Conservation (phyloP, 1,140 invertebrate genomes). For the Lineus longissimus region DNA sequence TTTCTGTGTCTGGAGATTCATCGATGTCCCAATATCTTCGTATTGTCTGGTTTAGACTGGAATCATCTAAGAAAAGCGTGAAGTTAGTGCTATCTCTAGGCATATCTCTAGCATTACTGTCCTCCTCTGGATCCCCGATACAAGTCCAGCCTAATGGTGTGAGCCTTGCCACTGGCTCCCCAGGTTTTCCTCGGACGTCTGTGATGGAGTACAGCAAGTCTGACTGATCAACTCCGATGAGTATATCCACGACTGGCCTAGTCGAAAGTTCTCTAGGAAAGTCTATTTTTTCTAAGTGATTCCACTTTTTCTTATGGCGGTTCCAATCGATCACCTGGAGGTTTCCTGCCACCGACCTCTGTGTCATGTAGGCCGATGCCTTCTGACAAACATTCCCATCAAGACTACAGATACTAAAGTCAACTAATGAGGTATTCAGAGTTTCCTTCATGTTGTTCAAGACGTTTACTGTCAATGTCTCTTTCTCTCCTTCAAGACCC, state of each 20-base stretch:
- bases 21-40: background rate
- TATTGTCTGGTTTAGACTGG: no score
- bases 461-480: background rate
- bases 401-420: background rate
- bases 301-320: background rate
- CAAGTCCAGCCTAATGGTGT: slow-evolving; percentile 20
- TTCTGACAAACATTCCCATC: background rate
- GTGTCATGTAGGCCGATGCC: background rate
- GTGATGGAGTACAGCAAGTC: background rate
- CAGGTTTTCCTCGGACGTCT: background rate
- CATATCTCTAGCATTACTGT: background rate
- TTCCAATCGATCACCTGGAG: slow-evolving; percentile 1
- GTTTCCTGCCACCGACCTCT: background rate
- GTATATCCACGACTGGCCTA: background rate
- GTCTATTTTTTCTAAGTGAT: background rate
- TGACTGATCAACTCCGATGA: slow-evolving; percentile 2
- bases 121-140: background rate
- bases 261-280: background rate
- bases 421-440: background rate
- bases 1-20: background rate
- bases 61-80: background rate
- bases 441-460: background rate
- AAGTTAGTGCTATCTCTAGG: no score
- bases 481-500: background rate
- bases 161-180: slow-evolving; percentile 11